These are phyloP conservation scores for Propithecus deckenii DNA, from an alignment of 2,797 vertebrate genomes.

Conservation along the genomic window DNA sequence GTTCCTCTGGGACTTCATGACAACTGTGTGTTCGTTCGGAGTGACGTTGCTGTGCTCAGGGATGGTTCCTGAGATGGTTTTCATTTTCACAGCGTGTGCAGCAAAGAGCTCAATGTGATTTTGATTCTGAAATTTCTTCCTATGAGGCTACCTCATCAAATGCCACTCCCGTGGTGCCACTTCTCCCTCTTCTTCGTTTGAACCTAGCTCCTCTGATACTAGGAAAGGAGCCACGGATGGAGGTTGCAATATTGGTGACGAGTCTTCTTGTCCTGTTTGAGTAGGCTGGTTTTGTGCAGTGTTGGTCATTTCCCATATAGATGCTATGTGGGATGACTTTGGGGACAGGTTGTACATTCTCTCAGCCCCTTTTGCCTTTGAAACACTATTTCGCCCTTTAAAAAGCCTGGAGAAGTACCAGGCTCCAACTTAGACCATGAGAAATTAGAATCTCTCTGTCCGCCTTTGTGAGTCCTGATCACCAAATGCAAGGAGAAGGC, in stretches of 20 bases:
- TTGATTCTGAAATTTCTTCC: neutral
- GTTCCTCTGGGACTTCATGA: neutral
- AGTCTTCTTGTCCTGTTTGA: neutral
- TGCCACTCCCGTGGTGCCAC: neutral
- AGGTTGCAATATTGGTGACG: neutral
- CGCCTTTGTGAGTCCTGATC: neutral
- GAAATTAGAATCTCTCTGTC: neutral
- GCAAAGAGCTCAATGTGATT: neutral
- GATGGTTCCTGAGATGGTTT: neutral
- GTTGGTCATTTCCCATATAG: neutral
- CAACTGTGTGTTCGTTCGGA: too few relatives aligned
- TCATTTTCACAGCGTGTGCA: neutral
- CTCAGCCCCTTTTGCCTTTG: neutral
- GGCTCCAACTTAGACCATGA: neutral
- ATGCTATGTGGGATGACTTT: neutral
- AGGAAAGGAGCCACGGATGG: neutral
- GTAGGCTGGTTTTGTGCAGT: neutral
- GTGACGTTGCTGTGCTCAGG: neutral
- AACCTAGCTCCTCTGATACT: neutral
- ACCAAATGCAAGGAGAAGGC: neutral
- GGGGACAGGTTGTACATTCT: neutral
- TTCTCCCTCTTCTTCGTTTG: neutral
- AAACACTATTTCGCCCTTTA: neutral
- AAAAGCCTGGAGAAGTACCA: neutral
- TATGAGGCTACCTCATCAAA: neutral